Evolutionary conservation across 2,888 invertebrate genomes (phyloP), one percentile per base, ranked within the genome.

Genomic region (Euphydryas editha): DNA sequence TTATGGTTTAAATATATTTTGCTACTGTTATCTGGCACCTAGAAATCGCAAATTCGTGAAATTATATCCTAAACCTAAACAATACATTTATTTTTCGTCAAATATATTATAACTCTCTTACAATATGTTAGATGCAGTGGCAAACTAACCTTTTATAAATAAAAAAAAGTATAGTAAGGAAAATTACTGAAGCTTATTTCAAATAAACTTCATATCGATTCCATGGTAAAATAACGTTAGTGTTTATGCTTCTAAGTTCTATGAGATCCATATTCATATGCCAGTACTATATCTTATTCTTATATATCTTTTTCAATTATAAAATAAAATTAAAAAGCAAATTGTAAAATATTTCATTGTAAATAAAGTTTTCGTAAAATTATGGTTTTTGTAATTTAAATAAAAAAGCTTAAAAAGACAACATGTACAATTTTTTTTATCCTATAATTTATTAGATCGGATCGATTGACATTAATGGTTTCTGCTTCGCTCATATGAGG

Each of bases 331-430:
- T 69, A 69, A 74, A 63, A 21, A 72, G 74, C 62, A 63, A 65
- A 71, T 88, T 91, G 88, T 92, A 90, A 88, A 89, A 88, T 91
- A 90, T 82, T 85, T 81, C 87, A 87, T 83, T 92, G 92, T 92
- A 92, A 92, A 92, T 92, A 92, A 91, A 92, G 82, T 85, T 86
- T 86, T 85, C 78, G 79, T 85, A 62, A 62, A 65, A 51, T 24
- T 24, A 51, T 51, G 24, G 58, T 13, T 57, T 59, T 18, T 59
- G 49, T 56, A n/a, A 17, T 54, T 30, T 15, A 6, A 4, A 46
- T 17, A 4, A 42, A n/a, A n/a, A n/a, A n/a, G n/a, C n/a, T n/a
- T n/a, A n/a, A n/a, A n/a, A n/a, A n/a, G n/a, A n/a, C n/a, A n/a
- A n/a, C n/a, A n/a, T n/a, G n/a, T n/a, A n/a, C n/a, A n/a, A n/a